Conservation (phyloP, 1,140 invertebrate species). For the Philopotamus ludificatus region DNA sequence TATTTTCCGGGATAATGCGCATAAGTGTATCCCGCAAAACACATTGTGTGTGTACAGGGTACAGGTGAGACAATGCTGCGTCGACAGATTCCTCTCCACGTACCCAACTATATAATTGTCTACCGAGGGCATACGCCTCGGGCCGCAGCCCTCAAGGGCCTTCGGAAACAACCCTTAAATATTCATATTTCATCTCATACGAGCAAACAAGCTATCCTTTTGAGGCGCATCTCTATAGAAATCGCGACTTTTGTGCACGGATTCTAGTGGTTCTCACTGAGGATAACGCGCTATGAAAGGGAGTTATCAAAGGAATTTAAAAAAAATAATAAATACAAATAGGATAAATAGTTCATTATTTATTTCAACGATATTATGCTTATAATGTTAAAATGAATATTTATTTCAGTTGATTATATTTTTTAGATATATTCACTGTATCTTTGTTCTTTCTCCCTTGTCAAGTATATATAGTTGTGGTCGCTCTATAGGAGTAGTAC, state of each 20-base stretch:
- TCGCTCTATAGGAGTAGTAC: too few species aligned
- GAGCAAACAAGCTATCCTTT: slow-evolving; percentile 35
- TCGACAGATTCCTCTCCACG: slow-evolving; percentile 20
- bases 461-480: too few species aligned
- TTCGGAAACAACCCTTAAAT: slow-evolving; percentile 33
- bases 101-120: slow-evolving; percentile 27
- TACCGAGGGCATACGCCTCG: background rate
- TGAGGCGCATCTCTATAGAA: slow-evolving; percentile 26
- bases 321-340: too few species aligned
- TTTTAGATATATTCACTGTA: too few species aligned
- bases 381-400: too few species aligned
- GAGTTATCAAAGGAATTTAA: too few species aligned
- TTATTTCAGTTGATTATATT: too few species aligned
- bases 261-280: slow-evolving; percentile 19
- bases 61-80: background rate
- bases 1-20: slow-evolving; percentile 37
- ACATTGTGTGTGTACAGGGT: background rate
- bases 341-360: too few species aligned
- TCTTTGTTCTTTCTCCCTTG: too few species aligned
- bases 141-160: slow-evolving; percentile 15
- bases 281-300: too few species aligned
- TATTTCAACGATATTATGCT: too few species aligned
- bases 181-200: slow-evolving; percentile 38
- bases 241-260: slow-evolving; percentile 34
- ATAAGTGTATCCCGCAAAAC: background rate